Evolutionary conservation across 2,797 vertebrate genomes (phyloP), one percentile per base, ranked within the genome.

Genomic region (Glyptemys insculpta): DNA sequence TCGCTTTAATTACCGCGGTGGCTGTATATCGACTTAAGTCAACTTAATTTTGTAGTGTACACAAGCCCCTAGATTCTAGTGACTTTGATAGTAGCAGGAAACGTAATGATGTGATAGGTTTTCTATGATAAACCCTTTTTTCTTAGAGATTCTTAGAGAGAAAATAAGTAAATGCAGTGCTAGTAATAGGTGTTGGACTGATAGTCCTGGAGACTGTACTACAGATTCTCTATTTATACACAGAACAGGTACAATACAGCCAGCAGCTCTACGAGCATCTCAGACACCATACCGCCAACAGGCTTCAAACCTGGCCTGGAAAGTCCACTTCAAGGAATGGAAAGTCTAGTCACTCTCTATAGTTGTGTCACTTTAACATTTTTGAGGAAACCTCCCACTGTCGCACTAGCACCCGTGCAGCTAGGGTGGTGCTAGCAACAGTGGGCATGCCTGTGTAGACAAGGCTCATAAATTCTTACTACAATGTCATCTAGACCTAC

Each of bases 71-170:
- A 81, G 81, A 81, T 21, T 44, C 56, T 49, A 72, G 56, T 11
- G 12, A 72, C 47, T 83, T 88, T 29, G 85, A 85, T 0, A 1
- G 37, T 72, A 41, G 5, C 59, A 18, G 23, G 8, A 62, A 93
- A 79, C 1, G 2, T 44, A 85, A 94, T 85, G 16, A 59, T 14
- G 56, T 0, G 12, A 81, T 6, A 9, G 37, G 5, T 52, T 87
- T 83, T 87, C 50, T 50, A 80, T 49, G 27, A 78, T 4, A 76
- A 34, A 54, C 65, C 79, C 86, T 44, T 6, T 23, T 93, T 65
- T 41, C 53, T 84, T 23, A 54, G 0, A 0, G 65, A 3, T 53
- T 86, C 10, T 49, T 65, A 83, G 2, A 18, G 81, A 6, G 37
- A 4, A 7, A 89, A 12, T 72, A 94, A 79, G 34, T 8, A 7